Evolutionary conservation across 2,888 invertebrate genomes (phyloP).

Genomic region (Anthoptus insignis): DNA sequence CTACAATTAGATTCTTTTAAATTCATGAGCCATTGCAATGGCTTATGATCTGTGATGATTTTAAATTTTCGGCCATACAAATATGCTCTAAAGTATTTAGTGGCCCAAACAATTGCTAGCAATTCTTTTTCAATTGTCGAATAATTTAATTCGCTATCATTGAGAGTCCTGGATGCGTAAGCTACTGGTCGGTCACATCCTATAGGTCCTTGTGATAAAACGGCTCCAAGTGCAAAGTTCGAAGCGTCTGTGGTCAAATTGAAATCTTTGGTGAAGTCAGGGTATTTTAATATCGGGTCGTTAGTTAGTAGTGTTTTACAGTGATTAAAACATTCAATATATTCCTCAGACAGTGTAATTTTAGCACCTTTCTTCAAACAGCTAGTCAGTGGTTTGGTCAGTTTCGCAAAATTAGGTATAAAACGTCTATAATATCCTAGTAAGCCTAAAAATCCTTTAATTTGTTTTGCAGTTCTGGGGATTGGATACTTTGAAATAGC

Average conservation of each 20-base stretch:
- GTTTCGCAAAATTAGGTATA: constrained; percentile 37
- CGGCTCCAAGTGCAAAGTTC: constrained; percentile 47
- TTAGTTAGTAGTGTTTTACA: constrained; percentile 49
- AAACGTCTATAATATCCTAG: constrained; percentile 41
- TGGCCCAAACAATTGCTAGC: no score
- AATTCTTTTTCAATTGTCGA: constrained; percentile 55
- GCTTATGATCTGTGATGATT: constrained; percentile 45
- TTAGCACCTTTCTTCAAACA: constrained; percentile 35
- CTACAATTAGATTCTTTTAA: constrained; percentile 62
- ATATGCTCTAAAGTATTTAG: constrained; percentile 38
- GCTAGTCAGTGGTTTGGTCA: constrained; percentile 40
- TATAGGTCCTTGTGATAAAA: constrained; percentile 47
- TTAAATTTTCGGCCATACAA: constrained; percentile 46
- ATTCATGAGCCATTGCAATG: constrained; percentile 49
- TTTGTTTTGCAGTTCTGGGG: constrained; percentile 31
- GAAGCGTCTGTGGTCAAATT: constrained; percentile 47
- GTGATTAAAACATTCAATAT: constrained; percentile 29
- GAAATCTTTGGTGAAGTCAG: constrained; percentile 49
- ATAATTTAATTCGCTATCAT: constrained; percentile 51
- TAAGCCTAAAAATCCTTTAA: constrained; percentile 35
- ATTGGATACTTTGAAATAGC: constrained; percentile 44
- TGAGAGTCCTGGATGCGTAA: constrained; percentile 49
- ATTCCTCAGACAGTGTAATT: constrained; percentile 21
- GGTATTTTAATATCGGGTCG: constrained; percentile 51
- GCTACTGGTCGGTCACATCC: constrained; percentile 48